Conservation (phyloP, 2,113 vertebrate genomes). For the Dipodomys ordii region DNA sequence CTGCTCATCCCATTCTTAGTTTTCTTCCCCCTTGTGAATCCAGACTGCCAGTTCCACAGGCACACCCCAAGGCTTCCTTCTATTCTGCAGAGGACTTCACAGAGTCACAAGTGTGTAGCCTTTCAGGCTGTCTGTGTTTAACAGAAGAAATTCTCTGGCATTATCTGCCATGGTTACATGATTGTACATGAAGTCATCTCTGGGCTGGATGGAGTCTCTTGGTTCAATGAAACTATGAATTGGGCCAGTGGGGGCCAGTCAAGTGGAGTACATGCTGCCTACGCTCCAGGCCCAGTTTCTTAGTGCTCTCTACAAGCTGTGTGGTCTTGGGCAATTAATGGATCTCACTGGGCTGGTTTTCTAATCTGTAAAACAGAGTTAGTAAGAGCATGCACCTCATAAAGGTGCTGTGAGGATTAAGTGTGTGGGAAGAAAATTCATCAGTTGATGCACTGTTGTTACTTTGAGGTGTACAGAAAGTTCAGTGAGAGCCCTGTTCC, state of each 20-base stretch:
- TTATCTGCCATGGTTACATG: neutral
- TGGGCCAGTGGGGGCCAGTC: fast-evolving
- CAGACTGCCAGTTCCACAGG: neutral
- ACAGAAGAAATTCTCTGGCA: neutral
- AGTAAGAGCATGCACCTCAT: neutral
- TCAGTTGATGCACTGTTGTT: too few species aligned
- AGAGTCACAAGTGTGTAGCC: neutral
- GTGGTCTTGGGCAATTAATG: neutral
- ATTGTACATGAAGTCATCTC: neutral
- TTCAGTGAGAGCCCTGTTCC: neutral
- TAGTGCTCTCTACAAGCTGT: neutral
- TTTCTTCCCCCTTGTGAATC: neutral
- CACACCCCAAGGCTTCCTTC: neutral
- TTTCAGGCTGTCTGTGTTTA: neutral
- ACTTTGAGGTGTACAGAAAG: neutral
- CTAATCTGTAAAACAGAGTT: neutral
- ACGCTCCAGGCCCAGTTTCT: neutral
- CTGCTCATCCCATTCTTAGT: neutral
- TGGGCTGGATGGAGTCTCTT: neutral
- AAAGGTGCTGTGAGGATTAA: neutral
- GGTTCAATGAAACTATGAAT: neutral
- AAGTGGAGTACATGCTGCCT: too few species aligned
- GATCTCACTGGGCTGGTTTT: neutral
- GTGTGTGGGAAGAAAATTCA: neutral
- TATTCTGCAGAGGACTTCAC: neutral